Evolutionary conservation across 2,888 invertebrate species (phyloP).

Genomic region (Syritta pipiens): DNA sequence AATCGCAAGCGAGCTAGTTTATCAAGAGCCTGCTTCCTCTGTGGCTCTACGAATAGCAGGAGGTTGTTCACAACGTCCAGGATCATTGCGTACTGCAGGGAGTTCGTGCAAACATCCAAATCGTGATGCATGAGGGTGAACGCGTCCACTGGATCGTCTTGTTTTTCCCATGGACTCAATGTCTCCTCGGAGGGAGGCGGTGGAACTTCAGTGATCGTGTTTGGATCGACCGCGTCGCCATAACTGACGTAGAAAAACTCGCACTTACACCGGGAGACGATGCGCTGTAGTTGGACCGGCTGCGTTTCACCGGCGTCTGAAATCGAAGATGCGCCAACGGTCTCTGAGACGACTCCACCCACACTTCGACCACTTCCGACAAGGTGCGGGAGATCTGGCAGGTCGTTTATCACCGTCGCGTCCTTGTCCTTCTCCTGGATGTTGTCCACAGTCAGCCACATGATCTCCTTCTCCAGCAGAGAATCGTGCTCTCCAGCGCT

Average conservation of each 20-base stretch:
- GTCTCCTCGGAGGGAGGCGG: slow-evolving; percentile 86
- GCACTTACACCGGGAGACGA: slow-evolving; percentile 98
- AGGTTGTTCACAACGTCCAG: slow-evolving; percentile 98
- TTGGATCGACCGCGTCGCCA: slow-evolving; percentile 85
- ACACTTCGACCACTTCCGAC: slow-evolving; percentile 97
- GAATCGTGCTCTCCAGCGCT: slow-evolving; percentile 88
- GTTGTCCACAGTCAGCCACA: slow-evolving; percentile 97
- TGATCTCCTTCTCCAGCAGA: slow-evolving; percentile 90
- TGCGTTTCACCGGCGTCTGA: slow-evolving; percentile 82
- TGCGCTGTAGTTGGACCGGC: slow-evolving; percentile 91
- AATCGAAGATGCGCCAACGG: slow-evolving; percentile 89
- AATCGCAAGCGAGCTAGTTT: slow-evolving; percentile 93
- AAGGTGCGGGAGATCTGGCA: slow-evolving; percentile 92
- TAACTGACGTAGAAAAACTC: slow-evolving; percentile 98
- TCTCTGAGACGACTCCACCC: slow-evolving; percentile 96
- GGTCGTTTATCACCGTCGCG: slow-evolving; percentile 87
- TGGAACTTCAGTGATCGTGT: slow-evolving; percentile 83
- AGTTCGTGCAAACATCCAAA: slow-evolving; percentile 98
- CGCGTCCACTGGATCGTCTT: slow-evolving; percentile 95
- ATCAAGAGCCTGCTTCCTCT: slow-evolving; percentile 93
- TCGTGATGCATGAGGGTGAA: slow-evolving; percentile 99
- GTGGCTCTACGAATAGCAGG: slow-evolving; percentile 96
- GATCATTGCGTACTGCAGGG: slow-evolving; percentile 96
- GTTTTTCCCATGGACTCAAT: slow-evolving; percentile 88
- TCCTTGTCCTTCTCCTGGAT: slow-evolving; percentile 92